Conservation (phyloP, 2,113 vertebrate species). For the Lathamus discolor region DNA sequence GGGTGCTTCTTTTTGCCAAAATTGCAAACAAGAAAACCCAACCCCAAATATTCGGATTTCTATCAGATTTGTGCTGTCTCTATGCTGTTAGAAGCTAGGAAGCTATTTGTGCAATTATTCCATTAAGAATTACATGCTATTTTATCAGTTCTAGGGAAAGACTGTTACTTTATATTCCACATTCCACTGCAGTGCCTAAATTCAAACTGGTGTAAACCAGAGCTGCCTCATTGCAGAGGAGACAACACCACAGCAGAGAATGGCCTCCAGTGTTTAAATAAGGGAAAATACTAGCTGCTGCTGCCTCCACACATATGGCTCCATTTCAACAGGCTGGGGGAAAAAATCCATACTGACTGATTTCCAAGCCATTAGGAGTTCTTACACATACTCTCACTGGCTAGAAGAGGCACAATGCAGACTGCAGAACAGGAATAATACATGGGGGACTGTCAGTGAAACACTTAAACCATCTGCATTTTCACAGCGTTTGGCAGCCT, state of each 20-base stretch:
- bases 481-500: slow-evolving; percentile 17
- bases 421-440: slow-evolving; percentile 18
- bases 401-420: slow-evolving; percentile 9
- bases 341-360: slow-evolving; percentile 13
- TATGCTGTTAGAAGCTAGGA: not conserved
- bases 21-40: not conserved
- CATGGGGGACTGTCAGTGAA: not conserved
- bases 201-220: not conserved
- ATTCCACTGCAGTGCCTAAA: not conserved
- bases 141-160: not conserved
- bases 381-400: not conserved
- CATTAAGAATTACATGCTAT: not conserved
- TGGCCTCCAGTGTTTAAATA: slow-evolving; percentile 7
- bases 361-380: slow-evolving; percentile 52
- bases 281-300: not conserved
- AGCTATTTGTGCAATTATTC: not conserved
- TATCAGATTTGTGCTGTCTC: not conserved
- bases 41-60: not conserved
- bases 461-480: slow-evolving; percentile 41
- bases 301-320: not conserved
- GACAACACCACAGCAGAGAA: not conserved
- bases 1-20: not conserved
- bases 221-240: not conserved
- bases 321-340: not conserved
- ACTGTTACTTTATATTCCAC: not conserved